Evolutionary conservation across 2,797 vertebrate genomes (phyloP).

Genomic region (Microctenopoma lineatum): DNA sequence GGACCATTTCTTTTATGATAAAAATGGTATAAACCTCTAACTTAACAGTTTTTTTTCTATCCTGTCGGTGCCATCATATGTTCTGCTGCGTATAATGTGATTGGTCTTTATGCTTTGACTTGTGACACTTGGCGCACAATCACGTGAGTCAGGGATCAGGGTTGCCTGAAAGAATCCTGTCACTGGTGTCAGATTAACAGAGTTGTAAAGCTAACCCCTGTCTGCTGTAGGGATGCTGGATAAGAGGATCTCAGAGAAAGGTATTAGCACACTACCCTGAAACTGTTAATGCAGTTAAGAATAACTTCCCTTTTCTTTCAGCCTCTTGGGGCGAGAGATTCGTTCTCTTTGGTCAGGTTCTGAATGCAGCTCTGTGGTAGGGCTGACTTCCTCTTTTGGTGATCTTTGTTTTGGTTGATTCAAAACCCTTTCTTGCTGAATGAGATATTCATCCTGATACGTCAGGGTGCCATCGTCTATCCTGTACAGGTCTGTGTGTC

Average conservation of each 20-base stretch:
- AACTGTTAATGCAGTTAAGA: slow-evolving; percentile 46
- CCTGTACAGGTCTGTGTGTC: no score
- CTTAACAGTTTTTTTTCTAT: neutral
- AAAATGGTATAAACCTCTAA: neutral
- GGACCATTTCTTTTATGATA: neutral
- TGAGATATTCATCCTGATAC: neutral
- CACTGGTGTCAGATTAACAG: slow-evolving; percentile 65
- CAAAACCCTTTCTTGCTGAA: neutral
- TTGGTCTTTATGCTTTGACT: slow-evolving; percentile 29
- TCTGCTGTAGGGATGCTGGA: slow-evolving; percentile 21
- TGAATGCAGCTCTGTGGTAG: slow-evolving; percentile 1
- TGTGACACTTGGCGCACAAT: slow-evolving; percentile 38
- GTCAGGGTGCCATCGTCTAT: no score
- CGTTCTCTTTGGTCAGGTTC: neutral
- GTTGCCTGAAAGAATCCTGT: slow-evolving; percentile 55
- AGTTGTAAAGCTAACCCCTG: slow-evolving; percentile 29
- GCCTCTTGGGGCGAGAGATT: slow-evolving; percentile 15
- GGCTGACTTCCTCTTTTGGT: slow-evolving; percentile 1
- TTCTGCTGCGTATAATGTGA: slow-evolving; percentile 23
- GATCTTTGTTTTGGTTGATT: slow-evolving; percentile 1
- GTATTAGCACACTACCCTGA: slow-evolving; percentile 47
- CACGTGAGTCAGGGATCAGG: slow-evolving; percentile 58
- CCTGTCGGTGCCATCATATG: neutral
- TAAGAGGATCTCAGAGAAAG: slow-evolving; percentile 33
- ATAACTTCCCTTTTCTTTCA: slow-evolving; percentile 13